Conservation (phyloP, 2,888 invertebrate genomes). For the Phengaris alcon region DNA sequence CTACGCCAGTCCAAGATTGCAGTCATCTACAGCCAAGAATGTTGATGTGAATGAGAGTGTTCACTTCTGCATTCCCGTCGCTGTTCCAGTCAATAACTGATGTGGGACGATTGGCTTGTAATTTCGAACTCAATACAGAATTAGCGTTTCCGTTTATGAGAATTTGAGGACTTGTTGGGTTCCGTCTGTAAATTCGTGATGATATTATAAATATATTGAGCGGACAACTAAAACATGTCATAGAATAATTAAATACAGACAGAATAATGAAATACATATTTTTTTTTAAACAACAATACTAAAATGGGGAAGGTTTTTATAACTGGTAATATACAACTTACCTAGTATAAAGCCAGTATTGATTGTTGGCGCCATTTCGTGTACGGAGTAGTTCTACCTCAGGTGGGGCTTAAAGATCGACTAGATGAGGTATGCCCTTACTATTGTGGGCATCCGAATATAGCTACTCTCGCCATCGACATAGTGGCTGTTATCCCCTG, state of each 20-base stretch:
- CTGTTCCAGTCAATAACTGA: slow-evolving; percentile 43
- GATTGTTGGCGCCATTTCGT: slow-evolving; percentile 43
- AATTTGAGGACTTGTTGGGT: slow-evolving; percentile 45
- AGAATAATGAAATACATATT: too few relatives aligned
- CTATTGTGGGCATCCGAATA: slow-evolving; percentile 68
- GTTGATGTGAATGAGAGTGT: slow-evolving; percentile 48
- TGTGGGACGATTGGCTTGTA: slow-evolving; percentile 42
- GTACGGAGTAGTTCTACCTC: not conserved
- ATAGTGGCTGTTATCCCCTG: too few relatives aligned
- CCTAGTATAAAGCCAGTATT: slow-evolving; percentile 54
- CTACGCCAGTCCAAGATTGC: slow-evolving; percentile 59
- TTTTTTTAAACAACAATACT: too few relatives aligned
- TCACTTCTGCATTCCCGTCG: slow-evolving; percentile 43
- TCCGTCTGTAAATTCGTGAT: slow-evolving; percentile 44
- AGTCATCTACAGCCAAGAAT: slow-evolving; percentile 44
- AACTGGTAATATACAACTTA: slow-evolving; percentile 27
- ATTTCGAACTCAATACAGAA: slow-evolving; percentile 49
- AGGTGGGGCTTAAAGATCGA: slow-evolving; percentile 52
- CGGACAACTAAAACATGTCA: too few relatives aligned
- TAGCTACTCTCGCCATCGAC: slow-evolving; percentile 66
- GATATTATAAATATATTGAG: not conserved
- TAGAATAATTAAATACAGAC: too few relatives aligned
- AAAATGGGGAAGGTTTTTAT: too few relatives aligned
- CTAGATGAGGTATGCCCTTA: slow-evolving; percentile 53
- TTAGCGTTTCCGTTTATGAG: slow-evolving; percentile 47